Percentiles rank a stretch among this genome's conserved stretches.
phyloP scores from a whole-genome alignment of 2,113 vertebrate genomes.

The Hypanus sabinus region DNA sequence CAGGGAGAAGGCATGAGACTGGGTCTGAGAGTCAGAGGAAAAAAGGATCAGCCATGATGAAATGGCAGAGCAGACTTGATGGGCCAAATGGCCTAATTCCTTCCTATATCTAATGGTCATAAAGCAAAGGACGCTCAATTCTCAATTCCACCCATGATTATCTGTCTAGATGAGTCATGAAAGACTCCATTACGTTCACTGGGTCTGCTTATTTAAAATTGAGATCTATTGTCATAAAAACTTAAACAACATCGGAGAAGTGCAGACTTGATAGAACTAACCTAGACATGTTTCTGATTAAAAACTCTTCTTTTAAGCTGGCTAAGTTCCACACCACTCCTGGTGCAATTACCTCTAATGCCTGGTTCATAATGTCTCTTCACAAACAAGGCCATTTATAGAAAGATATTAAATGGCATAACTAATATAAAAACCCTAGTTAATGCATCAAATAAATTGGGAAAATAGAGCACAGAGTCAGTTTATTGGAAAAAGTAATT shows the following conservation, averaged over 20 bases:
- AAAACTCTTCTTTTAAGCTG: background rate
- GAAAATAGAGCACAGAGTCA: background rate
- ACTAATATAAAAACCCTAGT: background rate
- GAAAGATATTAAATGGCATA: background rate
- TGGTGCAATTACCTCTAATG: background rate
- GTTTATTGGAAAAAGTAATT: background rate
- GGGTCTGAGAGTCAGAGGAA: no score
- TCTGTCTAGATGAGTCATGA: background rate
- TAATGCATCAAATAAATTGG: background rate
- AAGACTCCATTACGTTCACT: background rate
- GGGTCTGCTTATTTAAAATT: background rate
- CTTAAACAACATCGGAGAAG: background rate
- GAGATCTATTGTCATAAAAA: background rate
- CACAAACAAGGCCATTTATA: background rate
- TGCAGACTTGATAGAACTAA: background rate
- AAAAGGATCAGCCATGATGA: no score
- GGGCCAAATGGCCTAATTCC: no score
- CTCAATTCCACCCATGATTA: no score
- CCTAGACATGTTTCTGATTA: background rate
- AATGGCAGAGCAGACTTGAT: no score
- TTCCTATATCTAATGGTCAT: no score
- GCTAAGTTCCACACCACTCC: background rate
- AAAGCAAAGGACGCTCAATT: background rate
- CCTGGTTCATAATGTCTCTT: background rate
- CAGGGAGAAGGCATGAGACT: no score